Evolutionary conservation across 1,140 invertebrate genomes (phyloP).

Genomic region (Zaprionus tsacasi): DNA sequence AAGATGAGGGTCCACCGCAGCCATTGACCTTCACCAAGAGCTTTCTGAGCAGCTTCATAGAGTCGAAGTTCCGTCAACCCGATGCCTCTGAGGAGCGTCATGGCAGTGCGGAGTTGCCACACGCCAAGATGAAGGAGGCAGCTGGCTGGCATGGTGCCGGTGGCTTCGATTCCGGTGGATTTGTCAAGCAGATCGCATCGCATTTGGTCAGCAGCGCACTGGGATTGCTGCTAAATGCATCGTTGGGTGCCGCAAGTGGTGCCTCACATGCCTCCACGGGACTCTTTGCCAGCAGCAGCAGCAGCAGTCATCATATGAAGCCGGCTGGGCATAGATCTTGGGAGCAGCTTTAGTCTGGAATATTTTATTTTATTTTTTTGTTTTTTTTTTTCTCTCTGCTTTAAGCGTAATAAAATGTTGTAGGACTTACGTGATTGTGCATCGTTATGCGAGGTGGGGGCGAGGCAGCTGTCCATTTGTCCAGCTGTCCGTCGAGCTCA

Average conservation of each 20-base stretch:
- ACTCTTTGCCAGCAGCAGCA: slow-evolving; percentile 75
- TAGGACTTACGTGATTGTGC: neutral
- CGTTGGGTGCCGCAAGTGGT: slow-evolving; percentile 73
- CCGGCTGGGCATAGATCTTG: slow-evolving; percentile 31
- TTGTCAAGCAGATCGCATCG: slow-evolving; percentile 74
- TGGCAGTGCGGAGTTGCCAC: slow-evolving; percentile 43
- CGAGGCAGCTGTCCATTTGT: neutral
- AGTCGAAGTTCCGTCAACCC: slow-evolving; percentile 65
- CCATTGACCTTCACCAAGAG: slow-evolving; percentile 74
- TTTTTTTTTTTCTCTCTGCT: slow-evolving; percentile 20
- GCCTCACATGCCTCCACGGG: slow-evolving; percentile 70
- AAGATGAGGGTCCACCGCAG: slow-evolving; percentile 76
- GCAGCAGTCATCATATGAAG: slow-evolving; percentile 62
- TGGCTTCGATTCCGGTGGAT: slow-evolving; percentile 73
- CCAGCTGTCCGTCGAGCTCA: slow-evolving; percentile 28
- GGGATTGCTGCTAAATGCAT: slow-evolving; percentile 75
- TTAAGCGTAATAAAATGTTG: slow-evolving; percentile 22
- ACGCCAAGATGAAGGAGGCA: slow-evolving; percentile 48
- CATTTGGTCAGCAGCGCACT: slow-evolving; percentile 74
- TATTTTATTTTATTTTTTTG: slow-evolving; percentile 37
- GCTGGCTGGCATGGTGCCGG: slow-evolving; percentile 15
- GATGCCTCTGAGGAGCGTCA: slow-evolving; percentile 63
- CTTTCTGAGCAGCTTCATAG: slow-evolving; percentile 68
- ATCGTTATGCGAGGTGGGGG: neutral
- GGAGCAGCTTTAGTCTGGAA: slow-evolving; percentile 30